These are phyloP conservation scores for Hydra vulgaris DNA, from an alignment of 30 jellyfish, hydroid and myxozoan species.

Conservation along the genomic window DNA sequence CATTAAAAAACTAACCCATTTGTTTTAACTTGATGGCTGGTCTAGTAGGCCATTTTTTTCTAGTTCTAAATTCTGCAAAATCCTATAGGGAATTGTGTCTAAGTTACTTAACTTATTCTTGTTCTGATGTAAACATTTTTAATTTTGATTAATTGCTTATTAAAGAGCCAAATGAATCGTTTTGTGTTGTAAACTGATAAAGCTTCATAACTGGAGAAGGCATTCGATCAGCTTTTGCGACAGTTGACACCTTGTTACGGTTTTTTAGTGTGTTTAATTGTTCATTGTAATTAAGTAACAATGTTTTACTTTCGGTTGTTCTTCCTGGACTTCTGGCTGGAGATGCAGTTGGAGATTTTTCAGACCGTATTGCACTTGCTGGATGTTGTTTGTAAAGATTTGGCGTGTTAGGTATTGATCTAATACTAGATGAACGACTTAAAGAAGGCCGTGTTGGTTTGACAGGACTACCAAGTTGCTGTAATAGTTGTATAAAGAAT, in stretches of 20 bases:
- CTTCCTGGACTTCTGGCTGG: slow-evolving; percentile 27
- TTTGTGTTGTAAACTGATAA: slow-evolving; percentile 27
- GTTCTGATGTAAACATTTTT: no score
- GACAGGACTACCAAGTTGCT: slow-evolving; percentile 36
- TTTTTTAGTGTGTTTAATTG: neutral
- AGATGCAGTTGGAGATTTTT: slow-evolving; percentile 31
- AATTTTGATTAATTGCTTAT: neutral
- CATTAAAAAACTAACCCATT: no score
- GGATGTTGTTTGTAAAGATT: slow-evolving; percentile 83
- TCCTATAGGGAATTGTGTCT: no score
- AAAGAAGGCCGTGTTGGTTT: slow-evolving; percentile 38
- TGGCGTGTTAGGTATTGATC: slow-evolving; percentile 96
- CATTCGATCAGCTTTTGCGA: neutral
- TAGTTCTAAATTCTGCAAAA: no score
- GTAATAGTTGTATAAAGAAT: neutral
- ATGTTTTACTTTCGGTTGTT: neutral
- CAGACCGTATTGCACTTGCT: slow-evolving; percentile 45
- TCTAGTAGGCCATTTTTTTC: no score
- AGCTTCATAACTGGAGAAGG: slow-evolving; percentile 27
- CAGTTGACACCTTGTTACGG: neutral
- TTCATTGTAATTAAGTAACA: neutral
- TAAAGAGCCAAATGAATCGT: slow-evolving; percentile 23
- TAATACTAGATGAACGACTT: slow-evolving; percentile 89
- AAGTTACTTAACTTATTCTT: no score
- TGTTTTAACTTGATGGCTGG: no score